phyloP scores from a whole-genome alignment of 2,888 invertebrate genomes.

The Tineola bisselliella region DNA sequence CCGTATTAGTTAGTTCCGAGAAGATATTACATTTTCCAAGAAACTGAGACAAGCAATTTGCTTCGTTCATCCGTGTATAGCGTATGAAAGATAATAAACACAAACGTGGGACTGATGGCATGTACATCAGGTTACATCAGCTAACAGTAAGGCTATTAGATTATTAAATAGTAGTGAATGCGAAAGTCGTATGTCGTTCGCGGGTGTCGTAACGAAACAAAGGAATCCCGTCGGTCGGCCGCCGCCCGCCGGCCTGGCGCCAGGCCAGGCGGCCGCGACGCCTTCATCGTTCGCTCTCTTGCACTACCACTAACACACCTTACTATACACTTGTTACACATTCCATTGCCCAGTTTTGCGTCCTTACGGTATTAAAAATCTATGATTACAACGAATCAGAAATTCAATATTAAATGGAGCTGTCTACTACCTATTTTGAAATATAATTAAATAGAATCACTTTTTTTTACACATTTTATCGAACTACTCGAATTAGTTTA shows the following conservation, averaged over 20 bases:
- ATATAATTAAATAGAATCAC: too few species aligned
- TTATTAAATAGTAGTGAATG: background rate
- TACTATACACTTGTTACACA: slow-evolving; percentile 10
- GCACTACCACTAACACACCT: slow-evolving; percentile 20
- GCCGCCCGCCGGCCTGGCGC: slow-evolving; percentile 67
- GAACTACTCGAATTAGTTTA: too few species aligned
- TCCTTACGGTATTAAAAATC: background rate
- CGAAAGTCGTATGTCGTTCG: slow-evolving; percentile 9
- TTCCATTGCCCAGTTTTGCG: background rate
- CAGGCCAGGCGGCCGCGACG: slow-evolving; percentile 65
- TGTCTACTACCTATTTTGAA: too few species aligned
- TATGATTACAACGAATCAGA: background rate
- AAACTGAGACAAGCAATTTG: slow-evolving; percentile 60
- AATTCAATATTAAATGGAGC: background rate
- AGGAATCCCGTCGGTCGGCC: slow-evolving; percentile 62
- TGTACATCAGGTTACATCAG: background rate
- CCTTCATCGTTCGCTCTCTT: slow-evolving; percentile 24
- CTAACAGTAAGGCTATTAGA: background rate
- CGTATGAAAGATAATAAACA: background rate
- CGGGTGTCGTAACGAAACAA: slow-evolving; percentile 56
- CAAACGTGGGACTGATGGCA: background rate
- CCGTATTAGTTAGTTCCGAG: slow-evolving; percentile 53
- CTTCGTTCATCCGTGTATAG: slow-evolving; percentile 18
- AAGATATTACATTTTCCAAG: slow-evolving; percentile 67
- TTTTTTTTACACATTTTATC: too few species aligned